Evolutionary conservation across 2,113 vertebrate genomes (phyloP).

Genomic region (Myotis yumanensis): DNA sequence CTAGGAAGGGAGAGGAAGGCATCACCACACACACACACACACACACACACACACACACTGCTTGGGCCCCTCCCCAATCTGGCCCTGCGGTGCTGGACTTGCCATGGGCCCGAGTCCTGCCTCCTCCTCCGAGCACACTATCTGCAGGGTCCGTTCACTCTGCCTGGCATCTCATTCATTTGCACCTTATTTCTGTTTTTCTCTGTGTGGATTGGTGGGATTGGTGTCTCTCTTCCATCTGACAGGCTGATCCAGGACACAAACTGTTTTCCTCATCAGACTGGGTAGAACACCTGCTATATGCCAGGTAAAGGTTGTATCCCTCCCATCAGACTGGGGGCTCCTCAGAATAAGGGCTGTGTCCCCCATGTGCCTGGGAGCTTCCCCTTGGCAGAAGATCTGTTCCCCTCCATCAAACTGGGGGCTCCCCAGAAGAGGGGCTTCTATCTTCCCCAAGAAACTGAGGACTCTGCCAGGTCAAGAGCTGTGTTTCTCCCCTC

Average conservation of each 20-base stretch:
- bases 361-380: neutral
- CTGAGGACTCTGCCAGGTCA: neutral
- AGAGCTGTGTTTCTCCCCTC: neutral
- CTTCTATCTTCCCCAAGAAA: neutral
- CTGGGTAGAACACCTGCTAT: neutral
- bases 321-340: neutral
- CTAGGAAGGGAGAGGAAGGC: neutral
- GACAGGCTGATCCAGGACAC: neutral
- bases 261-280: neutral
- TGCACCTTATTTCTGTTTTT: neutral
- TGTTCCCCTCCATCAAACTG: neutral
- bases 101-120: neutral
- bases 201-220: neutral
- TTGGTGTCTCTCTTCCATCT: neutral
- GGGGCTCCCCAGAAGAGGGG: neutral
- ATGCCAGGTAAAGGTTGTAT: neutral
- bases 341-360: neutral
- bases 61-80: neutral
- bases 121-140: neutral
- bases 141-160: neutral
- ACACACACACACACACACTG: neutral
- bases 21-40: too few relatives aligned
- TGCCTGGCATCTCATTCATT: neutral
- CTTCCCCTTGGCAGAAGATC: neutral
- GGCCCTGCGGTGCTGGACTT: neutral